These are phyloP conservation scores for Buteo buteo DNA, from an alignment of 2,113 vertebrate genomes.

Conservation along the genomic window DNA sequence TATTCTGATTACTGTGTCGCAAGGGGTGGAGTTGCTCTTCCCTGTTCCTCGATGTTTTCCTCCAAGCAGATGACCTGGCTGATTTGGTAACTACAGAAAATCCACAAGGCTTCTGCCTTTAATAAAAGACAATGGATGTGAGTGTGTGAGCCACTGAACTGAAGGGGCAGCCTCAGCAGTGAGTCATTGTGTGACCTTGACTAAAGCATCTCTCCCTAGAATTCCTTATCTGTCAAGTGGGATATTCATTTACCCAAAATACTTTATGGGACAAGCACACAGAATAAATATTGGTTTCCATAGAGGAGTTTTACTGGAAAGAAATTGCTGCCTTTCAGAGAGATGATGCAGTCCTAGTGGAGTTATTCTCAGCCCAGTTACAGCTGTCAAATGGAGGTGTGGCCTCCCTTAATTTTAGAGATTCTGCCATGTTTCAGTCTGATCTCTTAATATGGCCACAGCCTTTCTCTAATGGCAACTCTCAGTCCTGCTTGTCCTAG, in stretches of 20 bases:
- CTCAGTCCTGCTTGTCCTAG: background rate
- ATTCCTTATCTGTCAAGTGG: background rate
- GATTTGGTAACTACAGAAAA: background rate
- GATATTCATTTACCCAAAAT: background rate
- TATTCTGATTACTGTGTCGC: background rate
- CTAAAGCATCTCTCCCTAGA: background rate
- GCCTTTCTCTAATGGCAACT: background rate
- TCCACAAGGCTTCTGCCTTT: background rate
- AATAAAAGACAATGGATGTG: background rate
- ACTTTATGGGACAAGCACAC: background rate
- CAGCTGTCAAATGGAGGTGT: constrained; percentile 33
- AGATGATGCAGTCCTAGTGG: background rate
- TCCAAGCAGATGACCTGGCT: background rate
- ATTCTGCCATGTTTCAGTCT: constrained; percentile 42
- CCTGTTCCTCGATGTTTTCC: background rate
- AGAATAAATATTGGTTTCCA: background rate
- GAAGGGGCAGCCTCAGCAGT: background rate
- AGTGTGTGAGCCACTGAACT: background rate
- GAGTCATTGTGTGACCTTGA: constrained; percentile 49
- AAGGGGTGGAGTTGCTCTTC: background rate
- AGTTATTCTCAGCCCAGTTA: constrained; percentile 25
- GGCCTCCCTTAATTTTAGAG: constrained; percentile 34
- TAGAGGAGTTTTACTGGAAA: background rate
- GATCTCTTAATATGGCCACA: background rate
- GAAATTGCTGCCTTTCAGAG: background rate